Evolutionary conservation across 2,888 invertebrate genomes (phyloP), one percentile per base, ranked within the genome.

Genomic region (Chaitophorus viminalis): DNA sequence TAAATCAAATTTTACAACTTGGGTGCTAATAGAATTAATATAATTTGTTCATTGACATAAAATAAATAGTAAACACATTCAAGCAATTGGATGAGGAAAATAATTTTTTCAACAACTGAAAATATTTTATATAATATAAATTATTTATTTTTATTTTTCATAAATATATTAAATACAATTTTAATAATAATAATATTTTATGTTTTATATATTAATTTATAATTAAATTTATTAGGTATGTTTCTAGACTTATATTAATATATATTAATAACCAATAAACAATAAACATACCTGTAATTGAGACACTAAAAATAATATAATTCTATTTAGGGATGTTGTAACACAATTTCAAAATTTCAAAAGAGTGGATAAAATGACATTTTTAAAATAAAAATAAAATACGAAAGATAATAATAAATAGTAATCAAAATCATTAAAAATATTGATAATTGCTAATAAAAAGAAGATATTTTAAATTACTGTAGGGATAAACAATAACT

Each of bases 81-180:
- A 4, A 54, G 21, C 2, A 17, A 54, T 54, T 54, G 21, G 21
- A 54, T 18, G 3, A 6, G 54, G 21, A 54, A 54, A 54, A 54
- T 54, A 54, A 54, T 54, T 54, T 54, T 21, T n/a, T 21, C 18
- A 60, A 68, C 33, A n/a, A 18, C 33, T 68, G 68, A 76, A 75
- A 60, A 46, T 74, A 81, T 79, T 74, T 81, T 81, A 87, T 87
- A 79, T 87, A 87, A 87, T 87, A 87, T 87, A 87, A 87, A 87
- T 87, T 60, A 65, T 87, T 81, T 87, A 79, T 75, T 75, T 85
- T 33, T 74, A 46, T 78, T 85, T 54, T 68, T 70, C 46, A 9
- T 72, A 72, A 86, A 86, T 86, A 72, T 86, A 79, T 86, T 86
- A 72, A 72, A 86, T 86, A 72, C 33, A 77, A 85, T 85, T n/a